Evolutionary conservation across 2,113 vertebrate genomes (phyloP).

Genomic region (Microtus pennsylvanicus): DNA sequence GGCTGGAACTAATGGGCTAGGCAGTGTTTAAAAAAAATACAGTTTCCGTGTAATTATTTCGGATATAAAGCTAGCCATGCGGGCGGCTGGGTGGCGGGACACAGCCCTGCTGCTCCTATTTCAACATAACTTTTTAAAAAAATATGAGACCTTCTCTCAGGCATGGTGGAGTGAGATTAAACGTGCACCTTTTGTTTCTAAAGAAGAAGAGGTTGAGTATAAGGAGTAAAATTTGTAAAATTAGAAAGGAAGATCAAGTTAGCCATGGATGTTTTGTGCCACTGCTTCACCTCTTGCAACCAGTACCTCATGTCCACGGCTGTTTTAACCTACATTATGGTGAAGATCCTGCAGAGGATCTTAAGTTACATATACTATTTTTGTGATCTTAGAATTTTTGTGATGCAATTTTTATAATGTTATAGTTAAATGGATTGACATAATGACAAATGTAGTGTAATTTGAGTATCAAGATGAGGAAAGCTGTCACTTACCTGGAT

Average conservation of each 20-base stretch:
- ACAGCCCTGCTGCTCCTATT: no score
- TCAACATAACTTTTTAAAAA: neutral
- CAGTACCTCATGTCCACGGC: neutral
- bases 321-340: no score
- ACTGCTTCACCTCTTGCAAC: neutral
- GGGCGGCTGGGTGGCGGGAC: no score
- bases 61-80: no score
- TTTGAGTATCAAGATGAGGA: neutral
- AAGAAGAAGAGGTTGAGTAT: conserved; percentile 2
- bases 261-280: neutral
- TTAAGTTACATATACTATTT: neutral
- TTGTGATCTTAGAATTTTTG: conserved; percentile 10
- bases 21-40: no score
- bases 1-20: no score
- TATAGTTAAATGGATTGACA: neutral
- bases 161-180: neutral
- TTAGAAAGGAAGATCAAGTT: neutral
- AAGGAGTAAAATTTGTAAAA: neutral
- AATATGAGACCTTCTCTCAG: neutral
- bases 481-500: neutral
- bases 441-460: conserved; percentile 1
- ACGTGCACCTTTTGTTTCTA: neutral
- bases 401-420: neutral
- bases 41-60: no score
- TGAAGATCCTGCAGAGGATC: neutral